A percentile compares a stretch with the other conserved stretches of the same genome.
phyloP scores from a whole-genome alignment of 2,113 vertebrate genomes.

The Tragelaphus scriptus region DNA sequence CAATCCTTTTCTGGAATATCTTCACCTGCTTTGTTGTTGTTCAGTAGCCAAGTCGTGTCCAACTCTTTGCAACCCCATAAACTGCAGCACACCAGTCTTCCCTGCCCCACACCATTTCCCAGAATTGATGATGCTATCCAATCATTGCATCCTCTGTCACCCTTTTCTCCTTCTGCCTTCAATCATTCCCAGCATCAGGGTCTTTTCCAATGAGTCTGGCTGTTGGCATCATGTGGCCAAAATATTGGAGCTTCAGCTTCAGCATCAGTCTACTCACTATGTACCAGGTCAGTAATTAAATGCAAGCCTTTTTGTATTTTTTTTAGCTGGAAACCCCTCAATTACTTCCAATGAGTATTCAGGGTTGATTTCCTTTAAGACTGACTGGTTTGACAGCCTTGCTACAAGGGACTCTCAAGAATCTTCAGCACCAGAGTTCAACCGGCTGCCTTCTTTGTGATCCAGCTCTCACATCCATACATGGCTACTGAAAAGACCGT shows the following conservation, averaged over 20 bases:
- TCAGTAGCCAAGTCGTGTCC: accelerated
- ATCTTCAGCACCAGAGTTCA: neutral
- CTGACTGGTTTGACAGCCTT: neutral
- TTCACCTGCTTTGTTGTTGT: neutral
- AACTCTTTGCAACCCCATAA: neutral
- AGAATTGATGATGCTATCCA: neutral
- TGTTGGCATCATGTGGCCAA: neutral
- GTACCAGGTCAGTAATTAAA: too few relatives aligned
- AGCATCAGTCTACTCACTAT: neutral
- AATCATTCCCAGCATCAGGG: neutral
- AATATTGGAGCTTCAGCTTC: neutral
- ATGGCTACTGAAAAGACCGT: neutral
- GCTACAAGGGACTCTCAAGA: neutral
- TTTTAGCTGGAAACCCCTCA: too few relatives aligned
- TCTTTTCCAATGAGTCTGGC: neutral
- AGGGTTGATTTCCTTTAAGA: neutral
- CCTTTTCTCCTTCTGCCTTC: neutral
- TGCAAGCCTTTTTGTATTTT: too few relatives aligned
- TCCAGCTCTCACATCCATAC: neutral
- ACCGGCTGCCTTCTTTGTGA: neutral
- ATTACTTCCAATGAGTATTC: neutral
- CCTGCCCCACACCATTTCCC: neutral
- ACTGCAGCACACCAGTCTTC: neutral
- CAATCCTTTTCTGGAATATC: neutral
- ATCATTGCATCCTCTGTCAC: neutral